Conservation (phyloP, 2,888 invertebrate species). For the Gryllus longicercus region DNA sequence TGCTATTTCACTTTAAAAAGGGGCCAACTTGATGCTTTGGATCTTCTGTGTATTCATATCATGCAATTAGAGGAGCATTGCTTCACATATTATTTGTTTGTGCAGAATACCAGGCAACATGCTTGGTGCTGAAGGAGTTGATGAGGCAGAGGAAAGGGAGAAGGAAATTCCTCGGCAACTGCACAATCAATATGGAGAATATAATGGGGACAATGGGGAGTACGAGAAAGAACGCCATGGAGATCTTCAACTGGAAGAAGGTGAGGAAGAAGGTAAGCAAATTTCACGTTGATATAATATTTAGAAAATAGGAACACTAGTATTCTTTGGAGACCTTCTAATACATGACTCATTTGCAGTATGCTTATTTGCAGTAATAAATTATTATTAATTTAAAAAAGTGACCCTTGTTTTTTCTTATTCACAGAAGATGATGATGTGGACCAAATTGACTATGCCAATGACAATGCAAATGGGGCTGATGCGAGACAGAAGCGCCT, state of each 20-base stretch:
- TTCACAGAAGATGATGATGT: slow-evolving; percentile 53
- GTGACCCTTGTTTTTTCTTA: slow-evolving; percentile 12
- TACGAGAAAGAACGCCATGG: slow-evolving; percentile 42
- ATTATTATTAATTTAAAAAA: not conserved
- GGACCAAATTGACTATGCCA: slow-evolving; percentile 37
- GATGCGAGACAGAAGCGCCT: slow-evolving; percentile 47
- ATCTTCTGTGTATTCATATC: not conserved
- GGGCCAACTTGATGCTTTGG: too few species aligned
- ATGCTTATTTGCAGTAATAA: not conserved
- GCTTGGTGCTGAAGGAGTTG: not conserved
- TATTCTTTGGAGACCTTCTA: too few species aligned
- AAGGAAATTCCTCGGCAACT: slow-evolving; percentile 41
- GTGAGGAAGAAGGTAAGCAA: slow-evolving; percentile 51
- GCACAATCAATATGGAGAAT: slow-evolving; percentile 27
- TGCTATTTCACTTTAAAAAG: too few species aligned
- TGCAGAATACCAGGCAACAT: not conserved
- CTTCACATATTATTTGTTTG: not conserved
- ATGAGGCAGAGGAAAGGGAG: not conserved
- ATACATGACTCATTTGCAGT: too few species aligned
- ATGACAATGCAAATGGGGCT: slow-evolving; percentile 46
- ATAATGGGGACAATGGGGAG: slow-evolving; percentile 31
- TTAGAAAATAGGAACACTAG: too few species aligned
- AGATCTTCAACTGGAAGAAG: slow-evolving; percentile 42
- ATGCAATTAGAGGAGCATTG: not conserved
- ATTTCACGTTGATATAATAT: too few species aligned